Conservation (phyloP, 2,888 invertebrate species). For the Sesia bembeciformis region DNA sequence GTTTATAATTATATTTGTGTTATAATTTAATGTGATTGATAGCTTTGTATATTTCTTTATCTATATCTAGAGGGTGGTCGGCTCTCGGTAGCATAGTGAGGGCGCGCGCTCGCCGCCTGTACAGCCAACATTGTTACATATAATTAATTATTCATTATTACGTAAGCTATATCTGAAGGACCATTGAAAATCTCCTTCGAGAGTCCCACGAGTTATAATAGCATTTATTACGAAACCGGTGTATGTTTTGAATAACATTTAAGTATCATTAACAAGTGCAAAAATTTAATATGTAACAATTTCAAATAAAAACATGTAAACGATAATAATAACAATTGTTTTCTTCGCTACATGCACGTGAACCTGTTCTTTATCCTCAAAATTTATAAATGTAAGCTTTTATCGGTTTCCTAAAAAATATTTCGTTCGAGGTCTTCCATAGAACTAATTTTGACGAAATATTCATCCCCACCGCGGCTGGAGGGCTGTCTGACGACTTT, state of each 20-base stretch:
- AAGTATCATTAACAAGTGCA: constrained; percentile 66
- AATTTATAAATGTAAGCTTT: no score
- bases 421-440: no score
- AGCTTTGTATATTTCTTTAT: constrained; percentile 71
- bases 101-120: constrained; percentile 12
- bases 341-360: neutral
- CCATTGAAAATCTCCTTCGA: constrained; percentile 47
- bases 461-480: no score
- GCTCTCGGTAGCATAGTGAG: constrained; percentile 37
- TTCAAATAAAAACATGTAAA: constrained; percentile 71
- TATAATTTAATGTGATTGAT: constrained; percentile 71
- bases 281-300: constrained; percentile 70
- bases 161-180: constrained; percentile 48
- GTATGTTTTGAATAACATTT: constrained; percentile 68
- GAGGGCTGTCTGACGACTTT: no score
- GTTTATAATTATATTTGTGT: constrained; percentile 71
- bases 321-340: constrained; percentile 39
- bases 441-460: no score
- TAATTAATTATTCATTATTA: constrained; percentile 4
- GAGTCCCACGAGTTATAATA: constrained; percentile 62
- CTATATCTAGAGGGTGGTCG: constrained; percentile 34
- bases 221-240: constrained; percentile 72
- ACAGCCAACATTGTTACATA: constrained; percentile 12
- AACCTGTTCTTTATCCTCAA: no score
- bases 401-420: no score